A percentile compares a stretch with the other conserved stretches of the same genome.
phyloP scores from a whole-genome alignment of 2,113 vertebrate genomes.

The Clupea harengus region DNA sequence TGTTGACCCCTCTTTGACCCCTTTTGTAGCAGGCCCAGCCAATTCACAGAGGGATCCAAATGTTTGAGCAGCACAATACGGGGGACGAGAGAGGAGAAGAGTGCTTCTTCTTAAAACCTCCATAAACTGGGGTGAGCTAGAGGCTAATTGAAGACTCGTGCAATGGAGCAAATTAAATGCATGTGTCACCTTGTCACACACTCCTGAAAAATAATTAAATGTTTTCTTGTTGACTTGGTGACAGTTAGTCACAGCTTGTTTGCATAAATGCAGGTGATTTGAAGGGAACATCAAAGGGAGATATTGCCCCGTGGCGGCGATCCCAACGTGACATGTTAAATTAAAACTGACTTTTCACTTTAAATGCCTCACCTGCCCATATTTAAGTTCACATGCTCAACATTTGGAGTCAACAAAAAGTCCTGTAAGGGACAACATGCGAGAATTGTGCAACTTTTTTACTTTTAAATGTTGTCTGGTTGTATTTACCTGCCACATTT shows the following conservation, averaged over 20 bases:
- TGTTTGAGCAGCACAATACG: conserved; percentile 57
- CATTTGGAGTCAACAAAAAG: background rate
- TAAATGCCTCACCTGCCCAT: background rate
- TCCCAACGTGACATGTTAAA: conserved; percentile 11
- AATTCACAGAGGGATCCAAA: conserved; percentile 69
- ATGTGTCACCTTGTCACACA: conserved; percentile 47
- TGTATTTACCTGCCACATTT: background rate
- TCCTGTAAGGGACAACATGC: background rate
- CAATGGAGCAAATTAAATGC: conserved; percentile 60
- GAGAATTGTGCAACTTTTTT: background rate
- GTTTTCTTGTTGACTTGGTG: conserved; percentile 16
- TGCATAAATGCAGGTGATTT: conserved; percentile 11
- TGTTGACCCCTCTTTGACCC: conserved; percentile 67
- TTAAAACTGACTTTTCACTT: conserved; percentile 12
- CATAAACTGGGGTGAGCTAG: conserved; percentile 69
- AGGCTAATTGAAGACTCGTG: conserved; percentile 68
- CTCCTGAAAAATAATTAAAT: background rate
- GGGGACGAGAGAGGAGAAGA: conserved; percentile 37
- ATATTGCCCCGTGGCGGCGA: background rate
- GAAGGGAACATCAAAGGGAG: conserved; percentile 2
- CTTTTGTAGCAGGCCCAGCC: conserved; percentile 64
- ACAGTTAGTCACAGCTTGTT: conserved; percentile 24
- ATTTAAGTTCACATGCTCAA: background rate
- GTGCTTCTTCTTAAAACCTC: conserved; percentile 51
- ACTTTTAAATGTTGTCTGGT: background rate